A percentile compares a stretch with the other conserved stretches of the same genome.
Conservation (phyloP, 2,113 vertebrate species). For the Pleuronectes platessa region DNA sequence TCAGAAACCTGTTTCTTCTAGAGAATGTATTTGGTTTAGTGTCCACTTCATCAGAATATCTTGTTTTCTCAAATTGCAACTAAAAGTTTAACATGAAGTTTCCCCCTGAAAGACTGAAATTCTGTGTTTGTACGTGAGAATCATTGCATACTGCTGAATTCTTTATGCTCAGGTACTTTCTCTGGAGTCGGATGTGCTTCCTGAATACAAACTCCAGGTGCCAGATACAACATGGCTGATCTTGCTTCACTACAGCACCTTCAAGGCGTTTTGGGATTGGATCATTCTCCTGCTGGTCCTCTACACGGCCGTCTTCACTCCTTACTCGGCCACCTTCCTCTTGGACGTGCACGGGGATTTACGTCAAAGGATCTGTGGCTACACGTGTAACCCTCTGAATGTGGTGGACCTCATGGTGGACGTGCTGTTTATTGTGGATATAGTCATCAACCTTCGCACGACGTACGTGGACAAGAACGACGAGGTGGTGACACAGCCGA, state of each 20-base stretch:
- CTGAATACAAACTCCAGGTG: slow-evolving; percentile 92
- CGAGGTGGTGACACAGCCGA: slow-evolving; percentile 92
- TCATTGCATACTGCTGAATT: slow-evolving; percentile 8
- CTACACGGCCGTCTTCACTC: slow-evolving; percentile 95
- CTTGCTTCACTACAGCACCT: slow-evolving; percentile 95
- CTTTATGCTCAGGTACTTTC: slow-evolving; percentile 87
- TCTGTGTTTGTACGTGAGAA: background rate
- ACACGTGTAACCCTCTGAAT: slow-evolving; percentile 90
- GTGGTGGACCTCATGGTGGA: slow-evolving; percentile 94
- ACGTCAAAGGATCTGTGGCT: slow-evolving; percentile 86
- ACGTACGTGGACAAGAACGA: slow-evolving; percentile 94
- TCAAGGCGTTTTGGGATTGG: slow-evolving; percentile 99
- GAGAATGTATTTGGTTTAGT: background rate
- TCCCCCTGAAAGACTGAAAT: background rate
- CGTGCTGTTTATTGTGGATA: slow-evolving; percentile 95
- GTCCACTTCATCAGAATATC: background rate
- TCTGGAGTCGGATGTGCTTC: slow-evolving; percentile 91
- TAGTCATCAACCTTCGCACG: slow-evolving; percentile 96
- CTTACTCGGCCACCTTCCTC: slow-evolving; percentile 94
- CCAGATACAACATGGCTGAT: slow-evolving; percentile 91
- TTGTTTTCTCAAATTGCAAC: background rate
- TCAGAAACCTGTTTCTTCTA: background rate
- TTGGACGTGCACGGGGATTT: slow-evolving; percentile 89
- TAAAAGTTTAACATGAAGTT: background rate
- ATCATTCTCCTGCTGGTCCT: slow-evolving; percentile 95